Conservation (phyloP, 64 coral and sea anemone species). For the Cladopsammia gracilis region DNA sequence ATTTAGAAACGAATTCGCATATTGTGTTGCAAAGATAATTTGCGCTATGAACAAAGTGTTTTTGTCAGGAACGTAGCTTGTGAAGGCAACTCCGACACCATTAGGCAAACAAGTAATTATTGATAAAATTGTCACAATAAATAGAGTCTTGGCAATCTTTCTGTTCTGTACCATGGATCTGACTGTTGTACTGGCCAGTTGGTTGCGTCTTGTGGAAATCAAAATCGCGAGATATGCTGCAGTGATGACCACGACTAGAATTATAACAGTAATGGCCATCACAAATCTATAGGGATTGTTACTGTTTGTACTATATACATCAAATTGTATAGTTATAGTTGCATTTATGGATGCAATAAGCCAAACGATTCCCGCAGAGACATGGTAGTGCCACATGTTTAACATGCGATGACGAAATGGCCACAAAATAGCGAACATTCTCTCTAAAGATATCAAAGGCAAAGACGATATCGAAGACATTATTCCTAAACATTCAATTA, state of each 20-base stretch:
- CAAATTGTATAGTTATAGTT: neutral
- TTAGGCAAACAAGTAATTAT: conserved; percentile 30
- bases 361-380: conserved; percentile 13
- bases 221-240: neutral
- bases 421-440: conserved; percentile 25
- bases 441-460: conserved; percentile 3
- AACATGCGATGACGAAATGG: neutral
- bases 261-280: neutral
- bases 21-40: conserved; percentile 4
- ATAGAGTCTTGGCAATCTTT: conserved; percentile 14
- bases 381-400: neutral
- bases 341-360: neutral
- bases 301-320: neutral
- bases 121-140: conserved; percentile 16
- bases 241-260: conserved; percentile 4
- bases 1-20: conserved; percentile 50
- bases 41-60: neutral
- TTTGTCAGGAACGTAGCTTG: neutral
- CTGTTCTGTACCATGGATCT: neutral
- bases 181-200: too few species aligned
- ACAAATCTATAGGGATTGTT: neutral
- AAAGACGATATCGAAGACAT: conserved; percentile 7
- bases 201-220: neutral
- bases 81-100: neutral
- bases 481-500: neutral